phyloP scores from a whole-genome alignment of 2,113 vertebrate species.

The Melospiza melodia region DNA sequence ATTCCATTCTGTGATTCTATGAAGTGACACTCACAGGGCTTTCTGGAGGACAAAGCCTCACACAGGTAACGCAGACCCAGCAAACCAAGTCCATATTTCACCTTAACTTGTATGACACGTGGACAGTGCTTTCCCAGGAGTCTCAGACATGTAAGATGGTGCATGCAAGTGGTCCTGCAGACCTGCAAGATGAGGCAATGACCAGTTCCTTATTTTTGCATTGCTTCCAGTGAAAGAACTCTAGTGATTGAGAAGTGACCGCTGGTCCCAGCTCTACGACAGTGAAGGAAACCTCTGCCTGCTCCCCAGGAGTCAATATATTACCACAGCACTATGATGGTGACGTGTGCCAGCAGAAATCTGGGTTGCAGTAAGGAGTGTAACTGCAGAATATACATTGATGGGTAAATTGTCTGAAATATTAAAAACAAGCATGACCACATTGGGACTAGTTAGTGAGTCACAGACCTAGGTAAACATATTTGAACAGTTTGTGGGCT shows the following conservation, averaged over 20 bases:
- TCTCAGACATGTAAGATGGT: not conserved
- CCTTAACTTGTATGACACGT: not conserved
- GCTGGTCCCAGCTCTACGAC: accelerated
- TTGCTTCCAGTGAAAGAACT: not conserved
- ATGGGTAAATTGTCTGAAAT: not conserved
- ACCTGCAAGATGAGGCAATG: not conserved
- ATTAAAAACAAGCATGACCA: not conserved
- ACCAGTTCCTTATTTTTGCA: not conserved
- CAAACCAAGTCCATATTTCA: not conserved
- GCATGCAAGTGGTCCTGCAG: not conserved
- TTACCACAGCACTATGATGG: accelerated
- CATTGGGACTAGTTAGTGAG: not conserved
- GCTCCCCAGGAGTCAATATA: not conserved
- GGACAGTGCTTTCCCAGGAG: not conserved
- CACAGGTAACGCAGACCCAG: accelerated
- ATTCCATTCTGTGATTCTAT: not conserved
- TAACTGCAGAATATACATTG: not conserved
- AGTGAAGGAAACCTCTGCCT: not conserved
- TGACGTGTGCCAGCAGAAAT: not conserved
- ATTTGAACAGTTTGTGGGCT: not conserved
- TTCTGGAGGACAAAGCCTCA: not conserved
- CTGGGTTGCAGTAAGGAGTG: not conserved
- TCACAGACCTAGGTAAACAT: not conserved
- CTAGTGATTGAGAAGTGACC: not conserved
- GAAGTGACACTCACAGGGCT: not conserved